Percentiles rank a stretch among this genome's conserved stretches.
Evolutionary conservation across 1,140 invertebrate species (phyloP).

Genomic region (Sinonovacula constricta): DNA sequence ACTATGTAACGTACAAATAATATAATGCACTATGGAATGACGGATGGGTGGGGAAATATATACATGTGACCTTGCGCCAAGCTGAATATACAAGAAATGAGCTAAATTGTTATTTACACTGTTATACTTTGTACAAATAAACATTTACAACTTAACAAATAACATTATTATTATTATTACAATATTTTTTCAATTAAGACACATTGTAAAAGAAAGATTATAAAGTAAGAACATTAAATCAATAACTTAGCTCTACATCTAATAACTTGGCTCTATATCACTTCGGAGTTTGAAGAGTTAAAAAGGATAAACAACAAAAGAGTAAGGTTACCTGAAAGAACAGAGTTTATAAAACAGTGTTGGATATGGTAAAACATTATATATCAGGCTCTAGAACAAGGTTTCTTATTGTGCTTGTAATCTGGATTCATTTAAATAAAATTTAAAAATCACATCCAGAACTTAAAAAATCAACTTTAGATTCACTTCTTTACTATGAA

Average conservation of each 20-base stretch:
- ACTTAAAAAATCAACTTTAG: too few species aligned
- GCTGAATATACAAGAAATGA: background rate
- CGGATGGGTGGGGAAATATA: constrained; percentile 28
- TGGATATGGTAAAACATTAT: too few species aligned
- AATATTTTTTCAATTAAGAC: background rate
- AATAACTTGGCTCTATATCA: background rate
- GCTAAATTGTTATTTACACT: constrained; percentile 20
- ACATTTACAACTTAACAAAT: constrained; percentile 12
- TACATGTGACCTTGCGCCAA: background rate
- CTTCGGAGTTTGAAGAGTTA: background rate
- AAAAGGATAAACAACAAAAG: background rate
- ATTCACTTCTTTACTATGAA: too few species aligned
- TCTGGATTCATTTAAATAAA: too few species aligned
- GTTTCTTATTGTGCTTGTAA: too few species aligned
- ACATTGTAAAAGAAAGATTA: background rate
- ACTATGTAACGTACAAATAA: constrained; percentile 16
- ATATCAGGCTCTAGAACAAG: too few species aligned
- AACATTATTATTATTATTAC: background rate
- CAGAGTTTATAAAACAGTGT: too few species aligned
- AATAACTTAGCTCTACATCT: background rate
- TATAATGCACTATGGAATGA: constrained; percentile 41
- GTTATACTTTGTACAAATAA: constrained; percentile 19
- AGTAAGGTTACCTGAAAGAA: background rate
- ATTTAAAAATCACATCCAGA: too few species aligned
- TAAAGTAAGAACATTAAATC: background rate